Percentiles rank a stretch among this genome's conserved stretches.
Evolutionary conservation across 1,140 invertebrate genomes (phyloP).

Genomic region (Brachionus plicatilis): DNA sequence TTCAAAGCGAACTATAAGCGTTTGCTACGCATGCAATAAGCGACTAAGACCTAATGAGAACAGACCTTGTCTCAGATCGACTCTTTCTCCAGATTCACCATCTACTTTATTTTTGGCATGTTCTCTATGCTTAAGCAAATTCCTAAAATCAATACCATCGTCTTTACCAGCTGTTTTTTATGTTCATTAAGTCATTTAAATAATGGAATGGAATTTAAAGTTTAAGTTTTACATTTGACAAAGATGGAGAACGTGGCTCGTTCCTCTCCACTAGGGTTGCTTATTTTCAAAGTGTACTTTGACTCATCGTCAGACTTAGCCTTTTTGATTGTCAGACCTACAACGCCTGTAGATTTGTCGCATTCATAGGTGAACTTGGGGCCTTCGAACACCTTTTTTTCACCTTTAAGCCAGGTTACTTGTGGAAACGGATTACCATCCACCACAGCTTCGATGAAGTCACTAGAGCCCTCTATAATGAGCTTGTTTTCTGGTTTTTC

Average conservation of each 20-base stretch:
- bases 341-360: conserved; percentile 24
- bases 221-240: conserved; percentile 34
- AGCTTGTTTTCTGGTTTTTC: conserved; percentile 38
- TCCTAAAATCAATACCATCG: conserved; percentile 36
- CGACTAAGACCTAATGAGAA: not conserved
- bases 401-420: conserved; percentile 33
- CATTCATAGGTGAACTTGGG: not conserved
- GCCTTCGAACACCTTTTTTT: not conserved
- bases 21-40: not conserved
- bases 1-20: not conserved
- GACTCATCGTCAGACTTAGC: conserved; percentile 15
- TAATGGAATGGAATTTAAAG: not conserved
- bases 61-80: conserved; percentile 34
- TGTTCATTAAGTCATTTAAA: not conserved
- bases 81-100: not conserved
- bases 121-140: conserved; percentile 31
- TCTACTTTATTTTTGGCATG: conserved; percentile 14
- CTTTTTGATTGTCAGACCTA: conserved; percentile 2
- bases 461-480: not conserved
- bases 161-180: not conserved
- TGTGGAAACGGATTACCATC: conserved; percentile 39
- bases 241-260: not conserved
- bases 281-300: conserved; percentile 9
- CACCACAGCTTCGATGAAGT: conserved; percentile 3
- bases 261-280: conserved; percentile 30